These are phyloP conservation scores for Drosophila insularis DNA, from an alignment of 1,140 invertebrate genomes.

Conservation along the genomic window DNA sequence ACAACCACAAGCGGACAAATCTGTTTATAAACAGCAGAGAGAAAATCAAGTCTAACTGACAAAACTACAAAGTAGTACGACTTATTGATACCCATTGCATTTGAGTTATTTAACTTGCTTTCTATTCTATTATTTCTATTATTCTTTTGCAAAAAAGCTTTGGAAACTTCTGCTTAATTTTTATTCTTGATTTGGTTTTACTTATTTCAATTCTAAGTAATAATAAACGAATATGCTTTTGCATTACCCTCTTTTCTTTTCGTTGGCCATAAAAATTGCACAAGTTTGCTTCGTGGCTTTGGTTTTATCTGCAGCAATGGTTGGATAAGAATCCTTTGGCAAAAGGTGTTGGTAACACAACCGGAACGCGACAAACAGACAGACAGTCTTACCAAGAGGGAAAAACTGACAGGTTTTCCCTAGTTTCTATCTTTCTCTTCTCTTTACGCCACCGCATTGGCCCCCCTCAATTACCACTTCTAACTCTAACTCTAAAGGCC, in stretches of 20 bases:
- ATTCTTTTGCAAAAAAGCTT: no score
- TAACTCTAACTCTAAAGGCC: conserved; percentile 6
- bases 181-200: no score
- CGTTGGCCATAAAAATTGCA: conserved; percentile 17
- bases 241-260: neutral
- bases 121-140: no score
- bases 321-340: conserved; percentile 51
- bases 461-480: conserved; percentile 31
- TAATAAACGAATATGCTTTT: neutral
- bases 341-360: conserved; percentile 61
- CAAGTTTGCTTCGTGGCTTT: conserved; percentile 37
- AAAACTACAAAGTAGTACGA: neutral
- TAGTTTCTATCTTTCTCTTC: no score
- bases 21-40: conserved; percentile 16
- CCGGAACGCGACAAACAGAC: conserved; percentile 49
- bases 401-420: neutral
- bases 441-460: conserved; percentile 16
- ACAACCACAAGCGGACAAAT: conserved; percentile 22
- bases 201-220: no score
- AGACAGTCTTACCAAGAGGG: neutral
- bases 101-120: no score
- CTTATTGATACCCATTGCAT: conserved; percentile 8
- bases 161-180: no score
- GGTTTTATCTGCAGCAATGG: conserved; percentile 56
- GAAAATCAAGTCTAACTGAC: neutral